Evolutionary conservation across 2,888 invertebrate genomes (phyloP), one percentile per base, ranked within the genome.

Genomic region (Chrysodeixis includens): DNA sequence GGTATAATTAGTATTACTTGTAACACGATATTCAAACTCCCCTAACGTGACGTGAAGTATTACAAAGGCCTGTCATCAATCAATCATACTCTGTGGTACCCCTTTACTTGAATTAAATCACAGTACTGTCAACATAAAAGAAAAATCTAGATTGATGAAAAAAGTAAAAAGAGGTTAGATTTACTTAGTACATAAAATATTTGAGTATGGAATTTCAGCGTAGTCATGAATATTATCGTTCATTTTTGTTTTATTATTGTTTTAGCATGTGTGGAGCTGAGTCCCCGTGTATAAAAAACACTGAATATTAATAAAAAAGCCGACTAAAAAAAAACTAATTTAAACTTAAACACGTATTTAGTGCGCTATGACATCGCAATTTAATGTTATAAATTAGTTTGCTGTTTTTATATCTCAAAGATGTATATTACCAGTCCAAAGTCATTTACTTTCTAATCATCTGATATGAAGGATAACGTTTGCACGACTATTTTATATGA

Each of bases 381-480:
- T 40, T 40, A n/a, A 40, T 40, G n/a, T 35, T 40, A 40, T 7
- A 6, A 40, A 40, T n/a, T 40, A 35, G 35, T n/a, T n/a, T n/a
- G n/a, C n/a, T n/a, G n/a, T 40, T 10, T 40, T 40, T 40, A 40
- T 40, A n/a, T 40, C 40, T 40, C n/a, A n/a, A 40, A 14, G 40
- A n/a, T 40, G 0, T 14, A 35, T n/a, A 40, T 40, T 40, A 12
- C 40, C n/a, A 40, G 14, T 40, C 40, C n/a, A 40, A 40, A 40
- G n/a, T 40, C 40, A 40, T 40, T 40, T 40, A 40, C 40, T 40
- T 40, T 40, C 40, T 40, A 40, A 40, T 40, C n/a, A 40, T 40
- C n/a, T 14, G n/a, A 5, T 40, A 40, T 40, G 40, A 40, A 40
- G 40, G 40, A 40, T 40, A 40, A 40, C n/a, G n/a, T 40, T n/a